phyloP scores from a whole-genome alignment of 2,113 vertebrate genomes.

The Phrynosoma blainvillii region DNA sequence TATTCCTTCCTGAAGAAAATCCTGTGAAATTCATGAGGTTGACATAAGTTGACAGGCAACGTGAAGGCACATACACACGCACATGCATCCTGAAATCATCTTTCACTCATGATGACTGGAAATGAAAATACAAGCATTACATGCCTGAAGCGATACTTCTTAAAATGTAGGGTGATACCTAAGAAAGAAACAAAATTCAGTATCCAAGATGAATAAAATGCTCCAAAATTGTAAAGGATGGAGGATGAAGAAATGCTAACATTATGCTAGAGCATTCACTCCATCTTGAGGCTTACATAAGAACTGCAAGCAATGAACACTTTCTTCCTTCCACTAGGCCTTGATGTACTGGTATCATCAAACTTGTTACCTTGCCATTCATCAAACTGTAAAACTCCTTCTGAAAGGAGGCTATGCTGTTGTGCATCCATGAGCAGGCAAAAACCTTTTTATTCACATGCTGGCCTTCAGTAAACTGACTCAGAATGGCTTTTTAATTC shows the following conservation, averaged over 20 bases:
- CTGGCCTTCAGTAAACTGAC: no score
- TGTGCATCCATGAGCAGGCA: no score
- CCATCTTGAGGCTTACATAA: constrained; percentile 7
- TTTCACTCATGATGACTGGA: constrained; percentile 6
- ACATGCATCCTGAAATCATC: background rate
- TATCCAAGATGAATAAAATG: background rate
- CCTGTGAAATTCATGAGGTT: no score
- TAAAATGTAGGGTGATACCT: background rate
- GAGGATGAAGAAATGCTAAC: background rate
- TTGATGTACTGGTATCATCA: background rate
- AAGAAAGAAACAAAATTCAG: background rate
- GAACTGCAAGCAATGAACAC: background rate
- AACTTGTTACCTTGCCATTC: background rate
- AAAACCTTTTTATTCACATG: no score
- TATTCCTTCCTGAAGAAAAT: no score
- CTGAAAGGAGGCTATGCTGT: no score
- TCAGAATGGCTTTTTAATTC: no score
- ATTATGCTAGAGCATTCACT: constrained; percentile 1
- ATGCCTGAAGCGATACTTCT: background rate
- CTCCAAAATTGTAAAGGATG: background rate
- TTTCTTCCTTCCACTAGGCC: background rate
- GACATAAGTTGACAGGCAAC: no score
- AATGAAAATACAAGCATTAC: constrained; percentile 4
- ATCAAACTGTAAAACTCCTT: background rate
- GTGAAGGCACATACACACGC: no score